Evolutionary conservation across 2,797 vertebrate genomes (phyloP).

Genomic region (Mustela erminea): DNA sequence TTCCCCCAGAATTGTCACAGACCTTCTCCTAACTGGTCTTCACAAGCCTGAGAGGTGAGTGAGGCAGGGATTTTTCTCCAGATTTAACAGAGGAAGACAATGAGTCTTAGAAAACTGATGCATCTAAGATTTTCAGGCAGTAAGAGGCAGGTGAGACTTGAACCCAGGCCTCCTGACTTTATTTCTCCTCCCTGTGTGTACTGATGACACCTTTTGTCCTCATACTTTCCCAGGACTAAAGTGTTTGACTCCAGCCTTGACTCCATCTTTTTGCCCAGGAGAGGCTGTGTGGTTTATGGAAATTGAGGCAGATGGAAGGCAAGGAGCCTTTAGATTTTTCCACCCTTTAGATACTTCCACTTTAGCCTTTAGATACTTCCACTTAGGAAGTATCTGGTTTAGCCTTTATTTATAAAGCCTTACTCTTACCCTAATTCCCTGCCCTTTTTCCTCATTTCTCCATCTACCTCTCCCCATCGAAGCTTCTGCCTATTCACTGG

Average conservation of each 20-base stretch:
- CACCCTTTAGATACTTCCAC: neutral
- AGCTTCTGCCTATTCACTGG: neutral
- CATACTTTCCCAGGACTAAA: neutral
- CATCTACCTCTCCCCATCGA: neutral
- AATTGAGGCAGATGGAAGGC: neutral
- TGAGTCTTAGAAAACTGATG: neutral
- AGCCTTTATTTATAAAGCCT: constrained; percentile 11
- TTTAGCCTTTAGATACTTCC: too few relatives aligned
- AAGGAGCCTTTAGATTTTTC: constrained; percentile 18
- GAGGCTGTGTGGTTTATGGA: neutral
- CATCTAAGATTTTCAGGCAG: neutral
- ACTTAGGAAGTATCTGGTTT: neutral
- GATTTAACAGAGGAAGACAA: neutral
- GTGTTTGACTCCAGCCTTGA: neutral
- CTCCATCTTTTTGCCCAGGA: neutral
- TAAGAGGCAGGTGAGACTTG: neutral
- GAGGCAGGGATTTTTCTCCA: neutral
- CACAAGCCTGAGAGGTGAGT: neutral
- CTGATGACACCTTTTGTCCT: neutral
- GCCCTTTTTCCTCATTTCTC: neutral
- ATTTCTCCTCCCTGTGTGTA: neutral
- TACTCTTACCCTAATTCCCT: neutral
- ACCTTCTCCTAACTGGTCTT: neutral
- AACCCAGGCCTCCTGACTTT: neutral
- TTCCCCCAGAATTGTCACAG: neutral